phyloP scores from a whole-genome alignment of 2,113 vertebrate genomes.

The Athene noctua region DNA sequence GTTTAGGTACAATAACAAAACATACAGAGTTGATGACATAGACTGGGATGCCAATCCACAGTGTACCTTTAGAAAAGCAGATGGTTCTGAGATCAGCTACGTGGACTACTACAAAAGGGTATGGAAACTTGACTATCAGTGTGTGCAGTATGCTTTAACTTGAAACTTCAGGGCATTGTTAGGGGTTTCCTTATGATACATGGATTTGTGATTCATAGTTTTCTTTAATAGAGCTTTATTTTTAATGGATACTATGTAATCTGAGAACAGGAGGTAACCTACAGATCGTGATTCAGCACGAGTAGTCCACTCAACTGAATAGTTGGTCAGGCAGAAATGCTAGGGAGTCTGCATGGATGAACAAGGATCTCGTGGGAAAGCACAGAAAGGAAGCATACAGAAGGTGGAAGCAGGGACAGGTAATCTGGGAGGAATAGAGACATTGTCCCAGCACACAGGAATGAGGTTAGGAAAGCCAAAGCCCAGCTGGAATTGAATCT shows the following conservation, averaged over 20 bases:
- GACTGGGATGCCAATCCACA: conserved; percentile 89
- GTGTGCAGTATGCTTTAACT: neutral
- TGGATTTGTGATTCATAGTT: neutral
- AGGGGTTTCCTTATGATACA: neutral
- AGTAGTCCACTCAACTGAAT: neutral
- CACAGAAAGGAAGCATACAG: fast-evolving
- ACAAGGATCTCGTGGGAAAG: neutral
- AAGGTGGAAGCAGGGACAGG: neutral
- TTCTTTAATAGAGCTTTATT: neutral
- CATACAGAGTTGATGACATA: conserved; percentile 91
- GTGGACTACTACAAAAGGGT: conserved; percentile 88
- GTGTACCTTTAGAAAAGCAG: conserved; percentile 85
- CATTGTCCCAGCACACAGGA: neutral
- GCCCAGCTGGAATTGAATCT: neutral
- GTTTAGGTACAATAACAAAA: conserved; percentile 94
- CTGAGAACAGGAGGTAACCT: neutral
- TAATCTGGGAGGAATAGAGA: neutral
- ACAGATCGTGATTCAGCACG: neutral
- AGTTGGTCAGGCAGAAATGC: neutral
- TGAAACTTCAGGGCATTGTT: neutral
- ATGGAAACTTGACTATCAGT: neutral
- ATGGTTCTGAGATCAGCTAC: conserved; percentile 83
- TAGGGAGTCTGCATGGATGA: neutral
- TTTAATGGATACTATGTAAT: neutral
- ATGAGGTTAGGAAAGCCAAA: neutral